A percentile compares a stretch with the other conserved stretches of the same genome.
These are phyloP conservation scores for Popillia japonica DNA, from an alignment of 1,140 invertebrate genomes.

Conservation along the genomic window DNA sequence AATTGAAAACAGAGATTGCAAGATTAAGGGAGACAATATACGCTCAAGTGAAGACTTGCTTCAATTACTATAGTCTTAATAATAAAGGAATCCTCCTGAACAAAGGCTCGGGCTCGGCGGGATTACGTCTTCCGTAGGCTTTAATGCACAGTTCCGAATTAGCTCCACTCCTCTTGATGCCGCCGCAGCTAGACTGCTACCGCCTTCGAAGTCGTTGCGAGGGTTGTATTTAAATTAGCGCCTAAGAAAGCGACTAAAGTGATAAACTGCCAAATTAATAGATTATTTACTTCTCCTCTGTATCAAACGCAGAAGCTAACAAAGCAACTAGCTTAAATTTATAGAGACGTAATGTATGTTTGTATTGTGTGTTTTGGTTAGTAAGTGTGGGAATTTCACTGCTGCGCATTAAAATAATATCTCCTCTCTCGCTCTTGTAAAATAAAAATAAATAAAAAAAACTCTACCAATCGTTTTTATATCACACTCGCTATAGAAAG, in stretches of 20 bases:
- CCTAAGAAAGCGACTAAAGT: conserved; percentile 39
- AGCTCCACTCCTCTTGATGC: conserved; percentile 7
- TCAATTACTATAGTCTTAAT: conserved; percentile 42
- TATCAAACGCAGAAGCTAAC: conserved; percentile 8
- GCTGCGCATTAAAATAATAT: too few relatives aligned
- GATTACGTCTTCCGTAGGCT: conserved; percentile 35
- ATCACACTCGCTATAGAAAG: neutral
- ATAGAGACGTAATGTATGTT: neutral
- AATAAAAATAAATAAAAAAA: too few relatives aligned
- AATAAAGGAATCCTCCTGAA: conserved; percentile 38
- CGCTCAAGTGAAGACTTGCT: conserved; percentile 36
- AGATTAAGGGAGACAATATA: conserved; percentile 39
- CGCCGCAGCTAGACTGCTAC: neutral
- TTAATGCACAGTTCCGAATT: conserved; percentile 15
- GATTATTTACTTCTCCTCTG: conserved; percentile 36
- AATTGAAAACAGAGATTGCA: conserved; percentile 40
- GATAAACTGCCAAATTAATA: conserved; percentile 45
- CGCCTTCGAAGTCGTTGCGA: neutral
- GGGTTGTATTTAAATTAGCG: conserved; percentile 42
- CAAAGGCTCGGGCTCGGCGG: conserved; percentile 37
- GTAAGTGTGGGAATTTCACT: too few relatives aligned
- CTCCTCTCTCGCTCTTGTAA: too few relatives aligned
- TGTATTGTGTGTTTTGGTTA: too few relatives aligned
- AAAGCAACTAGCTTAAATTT: conserved; percentile 31
- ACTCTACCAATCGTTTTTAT: too few relatives aligned